These are phyloP conservation scores for Lycocerus yunnanus DNA, from an alignment of 2,888 invertebrate species.

Conservation along the genomic window DNA sequence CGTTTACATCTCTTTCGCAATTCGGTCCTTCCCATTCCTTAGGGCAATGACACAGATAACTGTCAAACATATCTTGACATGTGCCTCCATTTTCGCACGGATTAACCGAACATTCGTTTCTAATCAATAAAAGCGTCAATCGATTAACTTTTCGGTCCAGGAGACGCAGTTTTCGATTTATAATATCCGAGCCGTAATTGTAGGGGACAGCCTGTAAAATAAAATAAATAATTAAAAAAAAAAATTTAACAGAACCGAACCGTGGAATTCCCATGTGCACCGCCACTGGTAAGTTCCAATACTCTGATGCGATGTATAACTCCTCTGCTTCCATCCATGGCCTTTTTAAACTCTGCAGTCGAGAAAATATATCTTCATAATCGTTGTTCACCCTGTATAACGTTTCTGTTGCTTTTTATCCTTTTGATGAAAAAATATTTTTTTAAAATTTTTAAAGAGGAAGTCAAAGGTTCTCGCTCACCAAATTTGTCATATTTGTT, in stretches of 20 bases:
- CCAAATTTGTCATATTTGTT: conserved; percentile 56
- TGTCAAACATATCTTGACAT: conserved; percentile 73
- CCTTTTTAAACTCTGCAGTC: conserved; percentile 40
- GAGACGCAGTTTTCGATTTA: conserved; percentile 51
- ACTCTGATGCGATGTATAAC: conserved; percentile 30
- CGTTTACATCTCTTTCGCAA: conserved; percentile 80
- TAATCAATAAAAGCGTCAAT: conserved; percentile 55
- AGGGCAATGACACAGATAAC: conserved; percentile 76
- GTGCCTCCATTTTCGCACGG: conserved; percentile 86
- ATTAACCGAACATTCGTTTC: conserved; percentile 70
- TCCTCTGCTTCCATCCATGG: conserved; percentile 34
- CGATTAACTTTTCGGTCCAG: conserved; percentile 53
- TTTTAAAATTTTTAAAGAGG: conserved; percentile 1
- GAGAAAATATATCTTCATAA: conserved; percentile 38
- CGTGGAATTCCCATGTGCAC: background rate
- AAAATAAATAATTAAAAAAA: no score
- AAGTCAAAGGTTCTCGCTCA: conserved; percentile 42
- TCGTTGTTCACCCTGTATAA: conserved; percentile 46
- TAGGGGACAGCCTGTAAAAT: background rate
- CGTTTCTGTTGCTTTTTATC: conserved; percentile 53
- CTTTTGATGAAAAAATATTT: conserved; percentile 38
- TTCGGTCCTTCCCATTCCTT: conserved; percentile 61
- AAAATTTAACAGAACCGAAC: no score
- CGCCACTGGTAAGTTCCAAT: conserved; percentile 36
- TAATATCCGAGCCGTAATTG: conserved; percentile 23